Percentiles rank a stretch among this genome's conserved stretches.
Evolutionary conservation across 2,888 invertebrate species (phyloP).

Genomic region (Nemotelus nigrinus): DNA sequence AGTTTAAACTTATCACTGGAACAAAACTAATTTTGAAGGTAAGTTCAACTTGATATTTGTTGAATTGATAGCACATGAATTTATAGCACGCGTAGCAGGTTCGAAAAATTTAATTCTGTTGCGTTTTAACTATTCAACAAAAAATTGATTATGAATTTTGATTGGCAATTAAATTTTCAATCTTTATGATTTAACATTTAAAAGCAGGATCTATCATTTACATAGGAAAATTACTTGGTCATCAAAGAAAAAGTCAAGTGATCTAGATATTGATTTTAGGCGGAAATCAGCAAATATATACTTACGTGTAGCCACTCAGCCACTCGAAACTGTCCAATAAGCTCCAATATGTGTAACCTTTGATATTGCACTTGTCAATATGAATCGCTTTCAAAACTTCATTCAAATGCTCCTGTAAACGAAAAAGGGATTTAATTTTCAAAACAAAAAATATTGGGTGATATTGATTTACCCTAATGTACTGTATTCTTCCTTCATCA

Average conservation of each 20-base stretch:
- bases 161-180: too few relatives aligned
- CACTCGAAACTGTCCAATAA: slow-evolving; percentile 61
- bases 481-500: slow-evolving; percentile 59
- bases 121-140: too few relatives aligned
- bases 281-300: slow-evolving; percentile 31
- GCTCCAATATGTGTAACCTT: slow-evolving; percentile 58
- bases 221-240: too few relatives aligned
- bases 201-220: too few relatives aligned
- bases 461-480: slow-evolving; percentile 54
- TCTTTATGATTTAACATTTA: too few relatives aligned
- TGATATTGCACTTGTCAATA: slow-evolving; percentile 56
- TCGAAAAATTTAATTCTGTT: too few relatives aligned
- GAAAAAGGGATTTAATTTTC: slow-evolving; percentile 66
- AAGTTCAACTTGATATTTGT: too few relatives aligned
- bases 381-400: slow-evolving; percentile 57
- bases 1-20: too few relatives aligned
- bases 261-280: background rate
- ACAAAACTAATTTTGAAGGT: too few relatives aligned
- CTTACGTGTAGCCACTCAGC: slow-evolving; percentile 58
- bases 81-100: too few relatives aligned
- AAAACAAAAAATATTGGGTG: slow-evolving; percentile 52
- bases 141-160: too few relatives aligned
- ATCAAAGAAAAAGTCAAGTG: background rate
- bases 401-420: slow-evolving; percentile 56
- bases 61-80: too few relatives aligned